Percentiles rank a stretch among this genome's conserved stretches.
These are phyloP conservation scores for Bombus confusus DNA, from an alignment of 1,140 invertebrate species.

Conservation along the genomic window DNA sequence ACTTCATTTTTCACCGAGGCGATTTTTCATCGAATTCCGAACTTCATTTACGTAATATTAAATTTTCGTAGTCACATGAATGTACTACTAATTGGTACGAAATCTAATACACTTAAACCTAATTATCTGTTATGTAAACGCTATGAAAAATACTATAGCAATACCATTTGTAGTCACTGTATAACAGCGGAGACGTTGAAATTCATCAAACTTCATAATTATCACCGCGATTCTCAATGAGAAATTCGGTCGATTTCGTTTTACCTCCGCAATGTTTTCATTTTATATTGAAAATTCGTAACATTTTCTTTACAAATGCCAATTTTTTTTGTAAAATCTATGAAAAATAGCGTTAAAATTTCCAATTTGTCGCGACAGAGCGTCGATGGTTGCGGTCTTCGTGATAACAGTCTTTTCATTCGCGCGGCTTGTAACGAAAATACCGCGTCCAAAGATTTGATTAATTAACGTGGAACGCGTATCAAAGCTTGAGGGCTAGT, in stretches of 20 bases:
- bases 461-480: slow-evolving; percentile 1
- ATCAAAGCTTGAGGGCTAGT: background rate
- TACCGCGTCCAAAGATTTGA: background rate
- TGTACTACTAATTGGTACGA: no score
- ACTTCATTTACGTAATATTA: no score
- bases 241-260: background rate
- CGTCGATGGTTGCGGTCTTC: background rate
- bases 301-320: background rate
- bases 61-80: no score
- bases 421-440: background rate
- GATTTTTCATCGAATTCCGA: no score
- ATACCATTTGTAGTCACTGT: no score
- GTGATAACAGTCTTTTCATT: background rate
- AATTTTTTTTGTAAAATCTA: background rate
- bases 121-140: no score
- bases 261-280: background rate
- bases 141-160: no score
- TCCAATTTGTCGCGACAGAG: background rate
- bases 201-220: no score
- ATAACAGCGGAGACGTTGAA: no score
- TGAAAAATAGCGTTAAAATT: background rate
- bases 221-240: no score
- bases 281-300: background rate
- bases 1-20: no score
- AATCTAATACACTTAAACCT: no score